phyloP scores from a whole-genome alignment of 2,797 vertebrate genomes.

The Chromis chromis region DNA sequence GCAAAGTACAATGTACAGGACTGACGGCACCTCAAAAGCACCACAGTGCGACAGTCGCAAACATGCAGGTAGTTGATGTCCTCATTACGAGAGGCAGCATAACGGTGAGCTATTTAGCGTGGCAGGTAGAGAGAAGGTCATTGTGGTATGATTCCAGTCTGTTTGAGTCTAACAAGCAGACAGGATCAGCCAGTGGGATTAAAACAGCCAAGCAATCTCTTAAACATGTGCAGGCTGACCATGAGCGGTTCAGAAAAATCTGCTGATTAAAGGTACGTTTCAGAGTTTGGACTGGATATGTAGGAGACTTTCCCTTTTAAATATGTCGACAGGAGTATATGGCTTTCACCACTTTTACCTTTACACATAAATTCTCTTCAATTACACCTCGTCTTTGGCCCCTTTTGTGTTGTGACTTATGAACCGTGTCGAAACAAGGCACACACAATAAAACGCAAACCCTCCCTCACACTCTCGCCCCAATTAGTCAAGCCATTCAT shows the following conservation, averaged over 20 bases:
- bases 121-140: constrained; percentile 70
- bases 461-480: constrained; percentile 46
- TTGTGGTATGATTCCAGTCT: constrained; percentile 58
- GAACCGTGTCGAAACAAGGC: constrained; percentile 57
- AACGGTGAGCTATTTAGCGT: constrained; percentile 31
- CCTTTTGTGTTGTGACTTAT: constrained; percentile 55
- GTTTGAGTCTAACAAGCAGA: constrained; percentile 66
- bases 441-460: constrained; percentile 61
- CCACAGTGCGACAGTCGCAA: not conserved
- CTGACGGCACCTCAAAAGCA: not conserved
- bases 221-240: constrained; percentile 56
- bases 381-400: constrained; percentile 21
- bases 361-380: constrained; percentile 15
- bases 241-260: constrained; percentile 46
- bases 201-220: constrained; percentile 62
- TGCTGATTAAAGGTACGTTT: constrained; percentile 58
- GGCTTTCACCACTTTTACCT: constrained; percentile 19
- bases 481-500: constrained; percentile 69
- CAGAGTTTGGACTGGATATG: constrained; percentile 3
- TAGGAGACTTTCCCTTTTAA: constrained; percentile 3
- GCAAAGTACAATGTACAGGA: not conserved
- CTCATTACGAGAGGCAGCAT: constrained; percentile 33
- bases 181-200: constrained; percentile 75
- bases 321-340: not conserved
- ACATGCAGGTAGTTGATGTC: constrained; percentile 23